A percentile compares a stretch with the other conserved stretches of the same genome.
Evolutionary conservation across 2,888 invertebrate species (phyloP).

Genomic region (Lasioglossum zephyrum): DNA sequence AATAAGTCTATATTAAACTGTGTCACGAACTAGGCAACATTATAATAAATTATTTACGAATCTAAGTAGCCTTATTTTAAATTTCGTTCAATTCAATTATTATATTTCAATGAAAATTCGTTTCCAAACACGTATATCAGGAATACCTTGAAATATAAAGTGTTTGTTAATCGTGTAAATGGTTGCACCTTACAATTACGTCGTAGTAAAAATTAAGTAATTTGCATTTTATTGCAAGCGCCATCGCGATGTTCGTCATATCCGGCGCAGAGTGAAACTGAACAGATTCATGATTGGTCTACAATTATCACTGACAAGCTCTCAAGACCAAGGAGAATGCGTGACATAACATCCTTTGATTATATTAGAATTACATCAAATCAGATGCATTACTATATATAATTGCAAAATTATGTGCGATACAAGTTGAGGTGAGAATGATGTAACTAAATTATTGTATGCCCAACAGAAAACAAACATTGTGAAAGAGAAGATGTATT

Average conservation of each 20-base stretch:
- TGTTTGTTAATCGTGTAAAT: not conserved
- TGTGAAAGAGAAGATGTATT: not conserved
- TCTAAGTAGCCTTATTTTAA: not conserved
- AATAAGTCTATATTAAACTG: not conserved
- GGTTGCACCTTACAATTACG: not conserved
- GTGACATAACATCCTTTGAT: slow-evolving; percentile 52
- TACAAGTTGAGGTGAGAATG: slow-evolving; percentile 3
- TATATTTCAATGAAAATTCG: not conserved
- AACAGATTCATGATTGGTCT: slow-evolving; percentile 47
- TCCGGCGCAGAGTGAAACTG: slow-evolving; percentile 46
- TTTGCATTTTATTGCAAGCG: slow-evolving; percentile 29
- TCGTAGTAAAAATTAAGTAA: slow-evolving; percentile 17
- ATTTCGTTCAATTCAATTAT: not conserved
- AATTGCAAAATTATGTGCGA: slow-evolving; percentile 20
- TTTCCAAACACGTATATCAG: not conserved
- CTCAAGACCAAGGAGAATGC: slow-evolving; percentile 49
- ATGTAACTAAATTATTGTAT: not conserved
- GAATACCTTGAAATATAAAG: not conserved
- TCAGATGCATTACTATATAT: slow-evolving; percentile 31
- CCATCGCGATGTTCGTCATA: slow-evolving; percentile 36
- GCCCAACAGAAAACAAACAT: not conserved
- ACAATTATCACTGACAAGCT: slow-evolving; percentile 41
- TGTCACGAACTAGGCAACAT: not conserved
- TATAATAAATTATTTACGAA: not conserved
- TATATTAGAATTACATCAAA: slow-evolving; percentile 39